phyloP scores from a whole-genome alignment of 2,888 invertebrate species.

The Hyposoter didymator region DNA sequence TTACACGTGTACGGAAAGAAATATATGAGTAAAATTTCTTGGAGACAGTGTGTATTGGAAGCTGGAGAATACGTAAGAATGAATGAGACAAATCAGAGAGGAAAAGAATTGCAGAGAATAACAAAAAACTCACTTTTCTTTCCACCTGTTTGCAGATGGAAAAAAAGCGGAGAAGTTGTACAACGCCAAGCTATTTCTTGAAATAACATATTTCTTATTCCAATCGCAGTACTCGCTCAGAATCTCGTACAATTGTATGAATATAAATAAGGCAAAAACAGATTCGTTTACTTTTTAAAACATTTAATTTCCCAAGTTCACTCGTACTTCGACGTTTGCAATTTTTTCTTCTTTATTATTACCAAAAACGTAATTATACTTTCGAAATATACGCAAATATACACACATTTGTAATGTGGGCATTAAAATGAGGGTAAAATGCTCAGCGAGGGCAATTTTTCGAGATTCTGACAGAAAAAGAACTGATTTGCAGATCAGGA shows the following conservation, averaged over 20 bases:
- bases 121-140: slow-evolving; percentile 19
- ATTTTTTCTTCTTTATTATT: neutral
- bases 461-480: slow-evolving; percentile 4
- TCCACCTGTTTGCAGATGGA: neutral
- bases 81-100: slow-evolving; percentile 31
- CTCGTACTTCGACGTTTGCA: neutral
- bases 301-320: slow-evolving; percentile 34
- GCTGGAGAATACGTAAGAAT: slow-evolving; percentile 28
- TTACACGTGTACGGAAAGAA: neutral
- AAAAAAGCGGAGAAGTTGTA: slow-evolving; percentile 11
- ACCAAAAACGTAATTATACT: slow-evolving; percentile 28
- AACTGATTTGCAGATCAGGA: neutral
- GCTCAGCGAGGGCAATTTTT: slow-evolving; percentile 38
- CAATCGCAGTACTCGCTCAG: neutral
- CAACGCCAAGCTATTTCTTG: slow-evolving; percentile 1
- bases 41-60: slow-evolving; percentile 29
- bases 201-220: slow-evolving; percentile 6
- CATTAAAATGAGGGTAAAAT: slow-evolving; percentile 3
- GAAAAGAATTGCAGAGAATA: slow-evolving; percentile 13
- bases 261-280: slow-evolving; percentile 22
- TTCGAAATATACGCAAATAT: neutral
- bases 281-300: neutral
- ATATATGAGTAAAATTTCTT: slow-evolving; percentile 36
- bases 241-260: slow-evolving; percentile 1
- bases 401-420: neutral